These are phyloP conservation scores for Mesodorylaimus sp. DNA, from an alignment of 2,888 invertebrate genomes.

Conservation along the genomic window DNA sequence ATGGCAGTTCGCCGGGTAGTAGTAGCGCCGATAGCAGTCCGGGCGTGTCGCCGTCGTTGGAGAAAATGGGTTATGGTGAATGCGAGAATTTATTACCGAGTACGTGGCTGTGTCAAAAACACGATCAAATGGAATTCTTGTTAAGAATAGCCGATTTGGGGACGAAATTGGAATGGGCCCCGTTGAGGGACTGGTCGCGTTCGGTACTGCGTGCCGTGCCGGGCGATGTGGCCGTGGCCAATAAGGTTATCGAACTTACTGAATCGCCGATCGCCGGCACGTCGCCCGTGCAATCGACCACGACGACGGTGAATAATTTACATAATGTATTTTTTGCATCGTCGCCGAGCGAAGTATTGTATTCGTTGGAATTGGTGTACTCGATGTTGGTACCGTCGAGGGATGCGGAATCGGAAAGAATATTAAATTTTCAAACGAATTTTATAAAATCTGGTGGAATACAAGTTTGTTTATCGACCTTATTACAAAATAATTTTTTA, in stretches of 20 bases:
- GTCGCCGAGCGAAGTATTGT: conserved; percentile 51
- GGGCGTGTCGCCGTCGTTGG: neutral
- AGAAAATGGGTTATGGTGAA: neutral
- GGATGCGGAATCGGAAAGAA: conserved; percentile 52
- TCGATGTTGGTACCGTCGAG: conserved; percentile 75
- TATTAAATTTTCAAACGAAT: conserved; percentile 43
- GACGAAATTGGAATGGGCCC: conserved; percentile 55
- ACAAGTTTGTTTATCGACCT: conserved; percentile 46
- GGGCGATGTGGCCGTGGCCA: conserved; percentile 37
- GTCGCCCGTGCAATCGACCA: conserved; percentile 15
- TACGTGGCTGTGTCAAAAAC: neutral
- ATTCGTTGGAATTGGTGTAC: conserved; percentile 54
- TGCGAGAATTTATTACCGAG: neutral
- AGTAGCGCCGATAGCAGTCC: conserved; percentile 5
- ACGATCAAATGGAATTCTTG: conserved; percentile 30
- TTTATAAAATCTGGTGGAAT: conserved; percentile 27
- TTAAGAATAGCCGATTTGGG: conserved; percentile 67
- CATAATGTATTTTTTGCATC: conserved; percentile 44
- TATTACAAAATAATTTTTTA: conserved; percentile 66
- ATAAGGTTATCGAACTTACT: neutral
- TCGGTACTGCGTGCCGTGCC: conserved; percentile 60
- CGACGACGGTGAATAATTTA: conserved; percentile 33
- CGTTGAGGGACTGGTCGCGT: conserved; percentile 63
- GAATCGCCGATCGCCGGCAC: neutral
- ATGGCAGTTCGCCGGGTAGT: conserved; percentile 2